Percentiles rank a stretch among this genome's conserved stretches.
Conservation (phyloP, 2,113 vertebrate species). For the Hiodon alosoides region DNA sequence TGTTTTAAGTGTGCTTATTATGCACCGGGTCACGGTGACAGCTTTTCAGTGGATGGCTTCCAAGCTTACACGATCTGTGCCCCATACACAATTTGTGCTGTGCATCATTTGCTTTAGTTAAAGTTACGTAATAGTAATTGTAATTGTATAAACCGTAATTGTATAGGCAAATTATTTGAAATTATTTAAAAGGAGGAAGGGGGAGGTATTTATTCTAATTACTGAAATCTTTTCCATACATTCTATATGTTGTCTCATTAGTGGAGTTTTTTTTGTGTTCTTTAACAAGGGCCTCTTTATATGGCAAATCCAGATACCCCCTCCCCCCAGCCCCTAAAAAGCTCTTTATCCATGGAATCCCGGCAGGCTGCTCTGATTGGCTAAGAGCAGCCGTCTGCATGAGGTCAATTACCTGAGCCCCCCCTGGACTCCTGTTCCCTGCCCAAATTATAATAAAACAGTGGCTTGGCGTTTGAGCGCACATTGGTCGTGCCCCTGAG, state of each 20-base stretch:
- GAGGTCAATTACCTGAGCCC: conserved; percentile 47
- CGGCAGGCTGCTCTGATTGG: conserved; percentile 30
- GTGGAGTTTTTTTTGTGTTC: background rate
- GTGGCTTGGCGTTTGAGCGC: conserved; percentile 43
- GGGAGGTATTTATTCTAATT: background rate
- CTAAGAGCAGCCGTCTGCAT: conserved; percentile 31
- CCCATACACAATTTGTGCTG: too few relatives aligned
- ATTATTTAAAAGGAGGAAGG: background rate
- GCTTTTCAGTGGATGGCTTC: too few relatives aligned
- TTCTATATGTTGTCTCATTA: background rate
- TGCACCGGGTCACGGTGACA: conserved; percentile 3
- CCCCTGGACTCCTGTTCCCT: conserved; percentile 34
- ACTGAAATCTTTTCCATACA: background rate
- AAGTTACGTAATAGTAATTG: too few relatives aligned
- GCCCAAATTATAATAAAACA: conserved; percentile 40
- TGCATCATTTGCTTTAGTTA: too few relatives aligned
- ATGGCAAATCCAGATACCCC: too few relatives aligned
- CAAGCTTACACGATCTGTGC: too few relatives aligned
- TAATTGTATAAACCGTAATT: too few relatives aligned
- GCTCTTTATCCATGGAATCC: conserved; percentile 22
- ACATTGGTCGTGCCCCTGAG: conserved; percentile 43
- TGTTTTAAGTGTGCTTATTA: conserved; percentile 1
- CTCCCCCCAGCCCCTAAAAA: background rate
- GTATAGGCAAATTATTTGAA: background rate
- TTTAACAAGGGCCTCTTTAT: background rate